Evolutionary conservation across 2,888 invertebrate species (phyloP).

Genomic region (Pyrochroa serraticornis): DNA sequence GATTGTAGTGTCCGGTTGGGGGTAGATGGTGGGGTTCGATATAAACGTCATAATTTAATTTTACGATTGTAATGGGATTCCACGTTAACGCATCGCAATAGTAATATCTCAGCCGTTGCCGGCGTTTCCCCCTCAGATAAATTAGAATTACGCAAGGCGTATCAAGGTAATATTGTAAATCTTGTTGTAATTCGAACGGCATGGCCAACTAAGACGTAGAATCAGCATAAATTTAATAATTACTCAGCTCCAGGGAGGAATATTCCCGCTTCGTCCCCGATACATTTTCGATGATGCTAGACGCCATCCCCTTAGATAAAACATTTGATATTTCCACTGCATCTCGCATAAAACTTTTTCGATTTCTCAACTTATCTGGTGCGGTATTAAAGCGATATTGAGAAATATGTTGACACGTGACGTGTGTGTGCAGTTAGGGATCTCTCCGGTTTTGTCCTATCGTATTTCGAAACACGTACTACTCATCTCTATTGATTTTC

Average conservation of each 20-base stretch:
- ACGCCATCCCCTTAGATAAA: neutral
- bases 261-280: slow-evolving; percentile 35
- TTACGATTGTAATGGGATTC: slow-evolving; percentile 54
- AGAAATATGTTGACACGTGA: slow-evolving; percentile 48
- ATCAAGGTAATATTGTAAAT: slow-evolving; percentile 62
- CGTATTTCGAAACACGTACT: slow-evolving; percentile 43
- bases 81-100: slow-evolving; percentile 48
- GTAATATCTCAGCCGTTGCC: slow-evolving; percentile 53
- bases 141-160: slow-evolving; percentile 60
- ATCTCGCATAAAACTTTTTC: slow-evolving; percentile 42
- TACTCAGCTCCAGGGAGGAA: slow-evolving; percentile 54
- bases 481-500: slow-evolving; percentile 39
- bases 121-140: slow-evolving; percentile 52
- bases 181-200: slow-evolving; percentile 60
- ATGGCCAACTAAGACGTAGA: slow-evolving; percentile 60
- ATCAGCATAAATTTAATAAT: slow-evolving; percentile 63
- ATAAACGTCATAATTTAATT: slow-evolving; percentile 53
- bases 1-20: neutral
- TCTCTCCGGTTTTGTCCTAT: slow-evolving; percentile 33
- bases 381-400: slow-evolving; percentile 47
- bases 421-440: slow-evolving; percentile 34
- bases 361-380: slow-evolving; percentile 48
- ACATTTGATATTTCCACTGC: slow-evolving; percentile 13
- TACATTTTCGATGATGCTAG: slow-evolving; percentile 18
- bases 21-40: slow-evolving; percentile 20